Evolutionary conservation across 2,888 invertebrate genomes (phyloP).

Genomic region (Leistus spinibarbis): DNA sequence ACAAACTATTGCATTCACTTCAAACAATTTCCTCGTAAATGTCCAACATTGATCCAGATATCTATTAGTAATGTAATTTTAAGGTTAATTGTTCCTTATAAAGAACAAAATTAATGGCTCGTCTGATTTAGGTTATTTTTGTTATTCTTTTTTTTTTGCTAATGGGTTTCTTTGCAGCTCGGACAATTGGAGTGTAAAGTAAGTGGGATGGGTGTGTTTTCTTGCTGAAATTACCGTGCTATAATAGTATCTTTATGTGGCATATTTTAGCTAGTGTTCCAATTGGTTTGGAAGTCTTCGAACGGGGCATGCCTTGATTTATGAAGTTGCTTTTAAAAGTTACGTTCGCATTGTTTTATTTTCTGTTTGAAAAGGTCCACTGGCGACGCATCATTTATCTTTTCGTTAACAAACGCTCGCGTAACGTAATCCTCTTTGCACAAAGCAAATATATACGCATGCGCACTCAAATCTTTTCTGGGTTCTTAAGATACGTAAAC

Average conservation of each 20-base stretch:
- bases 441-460: slow-evolving; percentile 1
- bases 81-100: no score
- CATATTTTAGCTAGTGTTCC: slow-evolving; percentile 6
- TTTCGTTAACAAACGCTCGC: slow-evolving; percentile 31
- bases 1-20: no score
- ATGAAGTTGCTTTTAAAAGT: slow-evolving; percentile 39
- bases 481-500: no score
- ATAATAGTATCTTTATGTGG: slow-evolving; percentile 25
- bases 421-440: slow-evolving; percentile 13
- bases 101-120: no score
- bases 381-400: slow-evolving; percentile 32
- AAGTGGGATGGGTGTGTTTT: slow-evolving; percentile 9
- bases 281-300: slow-evolving; percentile 22
- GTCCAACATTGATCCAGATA: no score
- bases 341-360: slow-evolving; percentile 38
- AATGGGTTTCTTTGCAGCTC: no score
- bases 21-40: no score
- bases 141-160: no score
- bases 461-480: no score
- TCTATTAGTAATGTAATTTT: no score
- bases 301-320: slow-evolving; percentile 27
- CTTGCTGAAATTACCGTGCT: slow-evolving; percentile 8
- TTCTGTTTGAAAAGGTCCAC: slow-evolving; percentile 35
- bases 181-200: no score
- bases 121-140: no score